These are phyloP conservation scores for Eristalis intricaria DNA, from an alignment of 2,888 invertebrate species.

Conservation along the genomic window DNA sequence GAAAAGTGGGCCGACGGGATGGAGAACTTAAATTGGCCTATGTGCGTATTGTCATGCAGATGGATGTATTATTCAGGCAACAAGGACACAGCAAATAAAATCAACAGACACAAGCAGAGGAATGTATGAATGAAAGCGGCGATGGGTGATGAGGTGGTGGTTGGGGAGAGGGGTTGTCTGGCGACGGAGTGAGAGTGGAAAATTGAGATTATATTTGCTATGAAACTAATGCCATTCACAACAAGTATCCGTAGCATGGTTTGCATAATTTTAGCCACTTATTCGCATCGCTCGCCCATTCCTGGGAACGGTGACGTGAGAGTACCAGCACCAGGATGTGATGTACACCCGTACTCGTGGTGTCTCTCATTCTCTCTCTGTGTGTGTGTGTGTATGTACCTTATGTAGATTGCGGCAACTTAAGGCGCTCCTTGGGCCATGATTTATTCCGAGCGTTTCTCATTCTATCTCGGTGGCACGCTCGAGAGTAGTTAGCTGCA, in stretches of 20 bases:
- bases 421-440: slow-evolving; percentile 63
- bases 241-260: slow-evolving; percentile 71
- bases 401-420: slow-evolving; percentile 69
- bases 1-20: slow-evolving; percentile 7
- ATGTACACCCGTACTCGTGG: background rate
- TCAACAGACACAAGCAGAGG: slow-evolving; percentile 58
- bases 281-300: slow-evolving; percentile 68
- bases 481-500: slow-evolving; percentile 71
- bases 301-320: slow-evolving; percentile 18
- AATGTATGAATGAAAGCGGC: slow-evolving; percentile 40
- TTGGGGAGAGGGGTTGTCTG: background rate
- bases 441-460: slow-evolving; percentile 64
- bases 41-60: slow-evolving; percentile 72
- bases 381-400: slow-evolving; percentile 19
- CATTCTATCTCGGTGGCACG: slow-evolving; percentile 54
- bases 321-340: background rate
- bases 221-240: slow-evolving; percentile 72
- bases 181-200: slow-evolving; percentile 24
- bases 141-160: background rate
- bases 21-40: slow-evolving; percentile 70
- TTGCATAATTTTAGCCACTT: slow-evolving; percentile 71
- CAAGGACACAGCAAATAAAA: slow-evolving; percentile 68
- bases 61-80: slow-evolving; percentile 72
- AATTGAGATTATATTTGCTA: slow-evolving; percentile 72
- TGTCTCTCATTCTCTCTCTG: background rate